phyloP scores from a whole-genome alignment of 2,797 vertebrate species.

The Sebastolobus altivelis region DNA sequence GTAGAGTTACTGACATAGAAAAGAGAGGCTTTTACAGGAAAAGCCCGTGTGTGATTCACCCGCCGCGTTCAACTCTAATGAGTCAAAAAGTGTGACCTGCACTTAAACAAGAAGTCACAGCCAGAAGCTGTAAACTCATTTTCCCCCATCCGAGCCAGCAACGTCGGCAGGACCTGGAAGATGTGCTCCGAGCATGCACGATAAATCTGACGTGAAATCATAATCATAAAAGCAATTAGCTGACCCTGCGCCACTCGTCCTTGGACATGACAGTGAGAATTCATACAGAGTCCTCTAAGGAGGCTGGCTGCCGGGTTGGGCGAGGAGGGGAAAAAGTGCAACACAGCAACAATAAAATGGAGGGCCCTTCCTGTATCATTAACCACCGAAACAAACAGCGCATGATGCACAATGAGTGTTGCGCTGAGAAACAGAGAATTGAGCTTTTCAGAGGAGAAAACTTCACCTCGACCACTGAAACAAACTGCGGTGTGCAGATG shows the following conservation, averaged over 20 bases:
- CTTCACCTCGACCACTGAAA: conserved; percentile 46
- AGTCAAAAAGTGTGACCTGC: conserved; percentile 85
- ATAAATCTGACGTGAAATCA: conserved; percentile 91
- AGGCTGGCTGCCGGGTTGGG: conserved; percentile 73
- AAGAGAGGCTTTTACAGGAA: conserved; percentile 79
- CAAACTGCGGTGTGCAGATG: conserved; percentile 27
- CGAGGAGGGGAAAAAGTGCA: conserved; percentile 79
- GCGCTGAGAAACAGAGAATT: conserved; percentile 69
- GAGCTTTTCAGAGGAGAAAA: conserved; percentile 63
- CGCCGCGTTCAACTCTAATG: conserved; percentile 79
- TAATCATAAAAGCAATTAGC: conserved; percentile 92
- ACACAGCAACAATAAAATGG: conserved; percentile 88
- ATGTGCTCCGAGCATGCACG: conserved; percentile 86
- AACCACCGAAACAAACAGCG: conserved; percentile 83
- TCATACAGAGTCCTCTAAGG: conserved; percentile 87
- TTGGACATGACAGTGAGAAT: conserved; percentile 89
- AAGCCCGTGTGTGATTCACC: conserved; percentile 76
- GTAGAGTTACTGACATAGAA: conserved; percentile 61
- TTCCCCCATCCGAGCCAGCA: conserved; percentile 77
- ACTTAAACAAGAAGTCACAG: conserved; percentile 84
- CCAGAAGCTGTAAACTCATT: conserved; percentile 86
- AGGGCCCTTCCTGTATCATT: conserved; percentile 87
- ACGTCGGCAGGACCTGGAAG: conserved; percentile 84
- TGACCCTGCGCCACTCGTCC: conserved; percentile 89
- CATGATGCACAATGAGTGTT: conserved; percentile 71